These are phyloP conservation scores for Euzophera pinguis DNA, from an alignment of 2,888 invertebrate genomes.

Conservation along the genomic window DNA sequence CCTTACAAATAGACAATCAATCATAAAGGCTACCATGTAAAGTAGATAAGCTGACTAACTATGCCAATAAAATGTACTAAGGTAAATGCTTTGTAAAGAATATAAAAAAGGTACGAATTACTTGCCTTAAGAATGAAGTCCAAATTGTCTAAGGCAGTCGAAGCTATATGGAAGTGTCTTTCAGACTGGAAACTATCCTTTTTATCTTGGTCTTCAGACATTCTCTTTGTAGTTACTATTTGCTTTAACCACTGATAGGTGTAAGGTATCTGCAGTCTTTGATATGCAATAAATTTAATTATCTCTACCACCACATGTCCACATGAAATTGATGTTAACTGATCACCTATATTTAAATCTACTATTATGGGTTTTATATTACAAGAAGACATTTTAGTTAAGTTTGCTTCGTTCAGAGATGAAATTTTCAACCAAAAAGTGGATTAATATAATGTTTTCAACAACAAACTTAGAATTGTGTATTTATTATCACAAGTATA, in stretches of 20 bases:
- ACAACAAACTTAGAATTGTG: too few species aligned
- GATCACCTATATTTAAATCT: constrained; percentile 67
- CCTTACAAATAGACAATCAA: too few species aligned
- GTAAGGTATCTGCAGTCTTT: constrained; percentile 78
- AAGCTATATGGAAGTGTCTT: constrained; percentile 60
- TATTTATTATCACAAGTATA: too few species aligned
- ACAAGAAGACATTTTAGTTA: constrained; percentile 29
- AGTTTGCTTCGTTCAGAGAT: not conserved
- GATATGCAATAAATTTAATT: constrained; percentile 77
- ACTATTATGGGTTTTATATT: constrained; percentile 39
- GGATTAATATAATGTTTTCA: too few species aligned
- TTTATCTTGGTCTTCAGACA: constrained; percentile 31
- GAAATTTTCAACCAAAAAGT: too few species aligned
- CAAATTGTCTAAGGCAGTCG: constrained; percentile 62
- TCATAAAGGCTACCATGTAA: too few species aligned
- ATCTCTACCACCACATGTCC: constrained; percentile 78
- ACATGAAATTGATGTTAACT: constrained; percentile 78
- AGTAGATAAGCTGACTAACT: too few species aligned
- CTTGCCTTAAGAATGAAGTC: constrained; percentile 68
- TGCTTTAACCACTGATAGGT: constrained; percentile 72
- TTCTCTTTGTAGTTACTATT: constrained; percentile 57
- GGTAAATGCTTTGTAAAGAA: too few species aligned
- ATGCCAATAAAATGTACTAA: too few species aligned
- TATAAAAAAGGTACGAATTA: not conserved
- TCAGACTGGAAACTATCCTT: constrained; percentile 63